Percentiles rank a stretch among this genome's conserved stretches.
Conservation (phyloP, 2,113 vertebrate genomes). For the Agelaius tricolor region DNA sequence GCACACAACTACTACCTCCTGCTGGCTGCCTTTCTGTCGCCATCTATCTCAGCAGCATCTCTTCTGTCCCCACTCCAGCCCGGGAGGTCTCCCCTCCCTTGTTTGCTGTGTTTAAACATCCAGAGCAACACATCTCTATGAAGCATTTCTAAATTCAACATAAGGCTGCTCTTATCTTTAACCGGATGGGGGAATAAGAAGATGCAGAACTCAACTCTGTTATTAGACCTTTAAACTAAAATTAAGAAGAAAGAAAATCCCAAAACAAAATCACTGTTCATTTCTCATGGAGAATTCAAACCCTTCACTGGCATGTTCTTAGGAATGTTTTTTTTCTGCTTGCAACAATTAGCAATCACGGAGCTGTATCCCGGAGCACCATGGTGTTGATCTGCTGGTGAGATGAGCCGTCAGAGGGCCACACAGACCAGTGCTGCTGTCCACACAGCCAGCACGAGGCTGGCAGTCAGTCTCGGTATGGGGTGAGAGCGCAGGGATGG, state of each 20-base stretch:
- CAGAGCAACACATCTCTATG: background rate
- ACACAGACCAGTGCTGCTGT: conserved; percentile 49
- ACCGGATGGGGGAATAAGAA: background rate
- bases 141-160: background rate
- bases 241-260: background rate
- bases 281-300: conserved; percentile 70
- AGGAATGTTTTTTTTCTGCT: conserved; percentile 29
- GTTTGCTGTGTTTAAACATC: background rate
- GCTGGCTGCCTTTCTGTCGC: background rate
- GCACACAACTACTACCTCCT: background rate
- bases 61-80: background rate
- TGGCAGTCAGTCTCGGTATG: background rate
- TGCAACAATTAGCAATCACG: background rate
- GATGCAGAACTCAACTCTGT: conserved; percentile 18
- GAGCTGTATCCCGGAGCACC: background rate
- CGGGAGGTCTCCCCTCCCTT: background rate
- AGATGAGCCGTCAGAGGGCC: conserved; percentile 73
- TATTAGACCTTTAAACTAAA: conserved; percentile 37
- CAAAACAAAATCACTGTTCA: background rate
- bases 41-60: background rate
- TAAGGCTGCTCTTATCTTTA: background rate
- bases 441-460: conserved; percentile 71
- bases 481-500: background rate
- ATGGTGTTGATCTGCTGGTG: accelerated
- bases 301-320: conserved; percentile 32